A percentile compares a stretch with the other conserved stretches of the same genome.
Evolutionary conservation across 2,888 invertebrate species (phyloP).

Genomic region (Chrysolina oricalcia): DNA sequence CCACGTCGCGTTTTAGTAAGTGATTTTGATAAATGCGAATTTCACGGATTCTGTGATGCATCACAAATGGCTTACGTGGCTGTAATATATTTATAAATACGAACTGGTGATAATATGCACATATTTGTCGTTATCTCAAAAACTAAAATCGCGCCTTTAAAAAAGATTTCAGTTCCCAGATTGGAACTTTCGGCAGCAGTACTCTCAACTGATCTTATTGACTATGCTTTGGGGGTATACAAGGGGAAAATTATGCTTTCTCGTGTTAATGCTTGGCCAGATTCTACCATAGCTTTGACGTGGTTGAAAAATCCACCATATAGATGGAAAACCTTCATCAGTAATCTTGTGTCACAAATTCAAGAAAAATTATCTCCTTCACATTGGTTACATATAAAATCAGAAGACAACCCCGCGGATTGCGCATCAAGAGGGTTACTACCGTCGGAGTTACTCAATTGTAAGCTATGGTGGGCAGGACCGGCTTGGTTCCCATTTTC

Average conservation of each 20-base stretch:
- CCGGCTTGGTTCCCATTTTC: no score
- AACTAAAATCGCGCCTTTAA: neutral
- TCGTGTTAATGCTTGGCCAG: conserved; percentile 23
- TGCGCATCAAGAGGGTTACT: no score
- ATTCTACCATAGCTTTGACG: conserved; percentile 24
- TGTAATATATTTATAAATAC: conserved; percentile 12
- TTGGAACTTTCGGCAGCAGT: neutral
- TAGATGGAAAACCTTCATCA: conserved; percentile 13
- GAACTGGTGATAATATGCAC: neutral
- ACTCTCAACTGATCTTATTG: neutral
- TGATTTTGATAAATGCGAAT: neutral
- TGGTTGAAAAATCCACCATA: conserved; percentile 21
- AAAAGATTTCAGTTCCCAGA: neutral
- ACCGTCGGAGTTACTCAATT: no score
- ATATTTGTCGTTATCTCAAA: neutral
- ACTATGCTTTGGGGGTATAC: neutral
- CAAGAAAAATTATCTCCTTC: conserved; percentile 5
- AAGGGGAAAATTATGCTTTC: conserved; percentile 14
- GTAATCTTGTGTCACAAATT: neutral
- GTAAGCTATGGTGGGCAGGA: no score
- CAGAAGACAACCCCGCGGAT: no score
- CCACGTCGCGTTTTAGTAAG: neutral
- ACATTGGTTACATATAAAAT: conserved; percentile 7
- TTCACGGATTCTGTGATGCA: conserved; percentile 25
- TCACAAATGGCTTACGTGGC: conserved; percentile 1